Percentiles rank a stretch among this genome's conserved stretches.
phyloP scores from a whole-genome alignment of 1,140 invertebrate species.

The Hyposmocoma kahamanoa region DNA sequence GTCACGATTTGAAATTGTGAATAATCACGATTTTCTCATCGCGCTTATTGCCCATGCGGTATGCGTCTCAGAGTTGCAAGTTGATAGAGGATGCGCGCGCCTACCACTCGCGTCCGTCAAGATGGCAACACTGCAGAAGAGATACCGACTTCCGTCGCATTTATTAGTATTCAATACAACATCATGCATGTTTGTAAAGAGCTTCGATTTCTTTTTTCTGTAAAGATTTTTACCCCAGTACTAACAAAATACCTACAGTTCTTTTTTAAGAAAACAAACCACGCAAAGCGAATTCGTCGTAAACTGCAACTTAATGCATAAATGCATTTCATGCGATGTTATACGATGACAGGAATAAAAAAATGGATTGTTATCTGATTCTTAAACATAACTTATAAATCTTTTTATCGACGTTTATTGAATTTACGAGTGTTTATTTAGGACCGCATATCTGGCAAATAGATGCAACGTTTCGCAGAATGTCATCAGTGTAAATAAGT shows the following conservation, averaged over 20 bases:
- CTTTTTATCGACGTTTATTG: slow-evolving; percentile 1
- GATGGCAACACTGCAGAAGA: slow-evolving; percentile 7
- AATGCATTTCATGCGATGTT: too few relatives aligned
- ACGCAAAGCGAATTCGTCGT: too few relatives aligned
- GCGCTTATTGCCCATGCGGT: slow-evolving; percentile 4
- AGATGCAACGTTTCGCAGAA: slow-evolving; percentile 14
- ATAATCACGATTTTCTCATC: slow-evolving; percentile 22
- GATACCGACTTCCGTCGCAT: slow-evolving; percentile 12
- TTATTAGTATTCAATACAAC: background rate
- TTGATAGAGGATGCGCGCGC: slow-evolving; percentile 4
- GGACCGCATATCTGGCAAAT: slow-evolving; percentile 3
- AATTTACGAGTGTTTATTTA: slow-evolving; percentile 7
- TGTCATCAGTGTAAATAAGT: slow-evolving; percentile 20
- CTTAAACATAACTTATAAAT: slow-evolving; percentile 4
- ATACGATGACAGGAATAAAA: too few relatives aligned
- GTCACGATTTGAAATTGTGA: slow-evolving; percentile 14
- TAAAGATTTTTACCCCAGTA: too few relatives aligned
- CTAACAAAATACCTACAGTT: too few relatives aligned
- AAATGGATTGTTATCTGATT: background rate
- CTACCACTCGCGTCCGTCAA: slow-evolving; percentile 8
- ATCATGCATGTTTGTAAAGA: too few relatives aligned
- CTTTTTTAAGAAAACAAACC: too few relatives aligned
- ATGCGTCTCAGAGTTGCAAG: slow-evolving; percentile 7
- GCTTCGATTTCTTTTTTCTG: too few relatives aligned
- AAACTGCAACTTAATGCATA: too few relatives aligned